Evolutionary conservation across 2,888 invertebrate species (phyloP).

Genomic region (Agonum fuliginosum): DNA sequence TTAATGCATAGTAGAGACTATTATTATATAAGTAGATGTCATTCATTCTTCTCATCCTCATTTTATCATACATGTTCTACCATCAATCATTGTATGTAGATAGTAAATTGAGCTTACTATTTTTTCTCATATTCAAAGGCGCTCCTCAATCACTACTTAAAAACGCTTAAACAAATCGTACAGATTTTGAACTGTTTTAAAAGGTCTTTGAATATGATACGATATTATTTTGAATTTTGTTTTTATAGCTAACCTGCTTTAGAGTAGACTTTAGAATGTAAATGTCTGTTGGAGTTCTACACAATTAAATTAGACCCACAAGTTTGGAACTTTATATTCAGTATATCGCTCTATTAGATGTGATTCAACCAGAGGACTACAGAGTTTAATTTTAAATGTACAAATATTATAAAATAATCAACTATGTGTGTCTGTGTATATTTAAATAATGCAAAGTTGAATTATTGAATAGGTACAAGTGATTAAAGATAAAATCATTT

Average conservation of each 20-base stretch:
- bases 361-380: not conserved
- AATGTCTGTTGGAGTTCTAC: conserved; percentile 72
- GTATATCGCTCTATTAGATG: not conserved
- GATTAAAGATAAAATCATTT: no score
- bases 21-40: not conserved
- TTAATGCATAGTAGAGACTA: conserved; percentile 24
- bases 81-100: conserved; percentile 34
- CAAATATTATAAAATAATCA: no score
- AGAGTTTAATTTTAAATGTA: no score
- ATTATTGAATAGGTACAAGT: no score
- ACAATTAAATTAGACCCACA: conserved; percentile 64
- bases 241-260: conserved; percentile 67
- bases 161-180: conserved; percentile 41
- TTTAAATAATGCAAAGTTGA: no score
- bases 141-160: conserved; percentile 24
- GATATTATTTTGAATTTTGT: conserved; percentile 61
- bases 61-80: conserved; percentile 43
- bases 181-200: conserved; percentile 18
- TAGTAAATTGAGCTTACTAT: conserved; percentile 50
- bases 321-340: conserved; percentile 61
- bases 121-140: conserved; percentile 56
- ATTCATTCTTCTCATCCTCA: conserved; percentile 3
- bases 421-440: not conserved
- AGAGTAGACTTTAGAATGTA: conserved; percentile 65
- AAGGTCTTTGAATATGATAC: conserved; percentile 55